Base-by-base conservation (phyloP, 1,140 invertebrate species). In the Calliopsis andreniformis region DNA sequence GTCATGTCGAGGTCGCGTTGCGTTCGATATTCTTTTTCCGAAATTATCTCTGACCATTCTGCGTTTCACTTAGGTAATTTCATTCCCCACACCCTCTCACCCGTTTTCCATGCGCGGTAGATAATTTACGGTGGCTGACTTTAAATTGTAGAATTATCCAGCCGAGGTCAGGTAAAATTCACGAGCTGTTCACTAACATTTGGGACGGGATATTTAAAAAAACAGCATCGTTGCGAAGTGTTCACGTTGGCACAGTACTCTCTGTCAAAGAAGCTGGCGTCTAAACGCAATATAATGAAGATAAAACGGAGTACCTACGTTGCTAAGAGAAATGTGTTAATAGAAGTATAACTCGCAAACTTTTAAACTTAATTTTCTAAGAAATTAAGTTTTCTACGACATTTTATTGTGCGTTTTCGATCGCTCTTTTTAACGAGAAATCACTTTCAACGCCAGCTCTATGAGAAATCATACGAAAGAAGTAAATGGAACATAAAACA, bases 1-100 rank as follows among this genome's bases (percentile, higher is more conserved):
- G 6, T 14, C 28, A 18, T n/a, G 55, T 32, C 30, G 55, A 58
- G 53, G 53, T 39, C 56, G 14, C 10, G n/a, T n/a, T 16, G 14
- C 30, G 56, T 28, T 39, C 20, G 32, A 23, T 39, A 39, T 23
- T 42, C 39, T 59, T 59, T 35, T 23, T n/a, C 23, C 56, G n/a
- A 59, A 59, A 59, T 59, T 59, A 59, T 59, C 32, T 32, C 32
- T n/a, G 32, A 18, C 18, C 55, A 56, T 56, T 7, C 30, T 30
- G 32, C n/a, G 56, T 59, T 59, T 59, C 56, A 14, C n/a, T 59
- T 35, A 42, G 56, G 10, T 59, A 59, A 39, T 59, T n/a, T 59
- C n/a, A 8, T 18, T 23, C n/a, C n/a, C 8, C n/a, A 12, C 55
- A 2, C 55, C 7, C 10, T 8, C 16, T 8, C 55, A 18, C 10